These are phyloP conservation scores for Phengaris arion DNA, from an alignment of 2,888 invertebrate species.

Conservation along the genomic window DNA sequence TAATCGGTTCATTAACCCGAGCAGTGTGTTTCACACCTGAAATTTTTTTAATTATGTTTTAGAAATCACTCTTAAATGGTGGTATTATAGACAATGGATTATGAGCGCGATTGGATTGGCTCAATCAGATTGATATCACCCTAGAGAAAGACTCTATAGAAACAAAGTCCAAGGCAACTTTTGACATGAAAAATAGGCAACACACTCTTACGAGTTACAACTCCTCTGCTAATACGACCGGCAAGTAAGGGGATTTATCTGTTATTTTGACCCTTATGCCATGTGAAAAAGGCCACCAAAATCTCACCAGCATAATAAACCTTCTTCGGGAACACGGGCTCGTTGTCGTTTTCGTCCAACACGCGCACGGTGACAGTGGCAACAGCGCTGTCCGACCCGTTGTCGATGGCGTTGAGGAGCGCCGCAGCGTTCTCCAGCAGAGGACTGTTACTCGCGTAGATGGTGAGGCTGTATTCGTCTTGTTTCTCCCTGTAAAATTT, in stretches of 20 bases:
- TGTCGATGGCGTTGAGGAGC: slow-evolving; percentile 63
- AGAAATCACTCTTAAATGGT: not conserved
- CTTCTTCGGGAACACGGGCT: slow-evolving; percentile 84
- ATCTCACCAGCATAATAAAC: slow-evolving; percentile 82
- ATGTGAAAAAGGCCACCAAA: slow-evolving; percentile 20
- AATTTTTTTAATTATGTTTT: not conserved
- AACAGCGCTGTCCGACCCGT: slow-evolving; percentile 76
- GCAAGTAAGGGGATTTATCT: no score
- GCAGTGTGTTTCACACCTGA: slow-evolving; percentile 88
- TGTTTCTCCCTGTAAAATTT: slow-evolving; percentile 81
- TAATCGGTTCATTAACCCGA: slow-evolving; percentile 85
- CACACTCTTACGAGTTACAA: no score
- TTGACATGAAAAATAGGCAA: no score
- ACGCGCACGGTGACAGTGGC: slow-evolving; percentile 86
- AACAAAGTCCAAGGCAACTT: not conserved
- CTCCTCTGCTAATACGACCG: no score
- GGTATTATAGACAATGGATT: no score
- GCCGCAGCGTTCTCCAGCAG: slow-evolving; percentile 80
- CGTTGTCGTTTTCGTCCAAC: slow-evolving; percentile 91
- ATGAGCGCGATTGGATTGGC: no score
- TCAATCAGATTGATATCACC: no score
- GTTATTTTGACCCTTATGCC: not conserved
- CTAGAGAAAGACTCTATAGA: no score
- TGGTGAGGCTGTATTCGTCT: slow-evolving; percentile 85
- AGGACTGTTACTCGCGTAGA: slow-evolving; percentile 91